phyloP scores from a whole-genome alignment of 2,888 invertebrate species.

The Salticus scenicus region DNA sequence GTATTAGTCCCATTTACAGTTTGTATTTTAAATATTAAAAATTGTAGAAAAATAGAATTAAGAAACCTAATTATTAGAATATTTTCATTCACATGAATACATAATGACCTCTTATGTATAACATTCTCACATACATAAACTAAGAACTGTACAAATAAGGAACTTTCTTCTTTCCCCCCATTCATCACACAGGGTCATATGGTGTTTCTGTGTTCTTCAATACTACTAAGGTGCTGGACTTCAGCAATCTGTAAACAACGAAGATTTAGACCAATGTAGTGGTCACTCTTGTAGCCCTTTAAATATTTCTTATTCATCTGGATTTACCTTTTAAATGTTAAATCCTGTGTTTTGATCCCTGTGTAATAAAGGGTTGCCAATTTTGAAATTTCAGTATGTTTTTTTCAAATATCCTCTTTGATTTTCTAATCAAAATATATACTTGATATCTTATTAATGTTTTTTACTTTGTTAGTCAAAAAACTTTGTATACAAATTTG shows the following conservation, averaged over 20 bases:
- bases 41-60: conserved; percentile 1
- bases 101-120: neutral
- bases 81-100: conserved; percentile 6
- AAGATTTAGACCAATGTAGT: conserved; percentile 67
- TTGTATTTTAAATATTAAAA: neutral
- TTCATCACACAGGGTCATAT: conserved; percentile 1
- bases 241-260: conserved; percentile 70
- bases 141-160: neutral
- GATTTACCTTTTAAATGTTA: conserved; percentile 39
- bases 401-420: too few relatives aligned
- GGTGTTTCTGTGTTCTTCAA: conserved; percentile 67
- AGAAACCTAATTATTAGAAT: neutral
- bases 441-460: too few relatives aligned
- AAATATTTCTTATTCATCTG: conserved; percentile 54
- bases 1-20: neutral
- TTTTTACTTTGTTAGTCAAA: too few relatives aligned
- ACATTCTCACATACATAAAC: neutral
- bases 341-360: conserved; percentile 41
- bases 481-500: too few relatives aligned
- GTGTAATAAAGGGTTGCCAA: conserved; percentile 8
- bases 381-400: neutral
- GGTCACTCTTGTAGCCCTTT: conserved; percentile 62
- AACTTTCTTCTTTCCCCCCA: neutral
- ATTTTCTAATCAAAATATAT: too few relatives aligned
- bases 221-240: conserved; percentile 69